Base-by-base conservation (phyloP, 2,797 vertebrate genomes). In the Percopsis omiscomaycus region DNA sequence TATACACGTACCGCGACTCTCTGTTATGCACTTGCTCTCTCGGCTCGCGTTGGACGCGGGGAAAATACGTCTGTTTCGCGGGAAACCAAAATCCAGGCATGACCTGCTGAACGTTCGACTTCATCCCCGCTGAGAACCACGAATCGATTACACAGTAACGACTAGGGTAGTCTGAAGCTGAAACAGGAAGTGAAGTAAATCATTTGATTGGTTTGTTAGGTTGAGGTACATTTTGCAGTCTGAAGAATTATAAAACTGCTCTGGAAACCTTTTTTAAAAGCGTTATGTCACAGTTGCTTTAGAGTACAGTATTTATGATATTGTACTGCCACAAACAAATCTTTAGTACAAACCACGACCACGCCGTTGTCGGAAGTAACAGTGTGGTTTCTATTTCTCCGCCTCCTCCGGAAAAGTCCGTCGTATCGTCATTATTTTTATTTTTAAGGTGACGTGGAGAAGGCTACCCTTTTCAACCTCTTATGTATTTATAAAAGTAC, bases 391-490 rank as follows among this genome's bases (percentile, higher is more conserved):
- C 51, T 16, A 29, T 80, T 52, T 82, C 66, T 78, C 89, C 92
- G 86, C 89, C 90, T 87, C 89, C 77, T 74, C 91, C 89, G 89
- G 92, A 92, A 92, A 84, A 90, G 69, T 80, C 76, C 29, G 27
- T 2, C 12, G 64, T 80, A 51, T 56, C 75, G 77, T 83, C 76
- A 66, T 71, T 88, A 82, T 92, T 87, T 90, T 86, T 87, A 78
- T 87, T 87, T 78, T 71, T 81, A 67, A 84, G 91, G 84, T 93
- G 92, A 93, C 92, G 92, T 93, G 93, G 90, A 89, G 84, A 79
- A 80, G 54, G 47, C 66, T 22, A 45, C 46, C 60, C 50, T 74
- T 30, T 69, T 66, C 56, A 44, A 55, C 54, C 10, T 32, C 49
- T 54, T 58, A 12, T 64, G 55, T 78, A 68, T 75, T 37, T 51